Evolutionary conservation across 2,113 vertebrate species (phyloP).

Genomic region (Sclerurus mexicanus): DNA sequence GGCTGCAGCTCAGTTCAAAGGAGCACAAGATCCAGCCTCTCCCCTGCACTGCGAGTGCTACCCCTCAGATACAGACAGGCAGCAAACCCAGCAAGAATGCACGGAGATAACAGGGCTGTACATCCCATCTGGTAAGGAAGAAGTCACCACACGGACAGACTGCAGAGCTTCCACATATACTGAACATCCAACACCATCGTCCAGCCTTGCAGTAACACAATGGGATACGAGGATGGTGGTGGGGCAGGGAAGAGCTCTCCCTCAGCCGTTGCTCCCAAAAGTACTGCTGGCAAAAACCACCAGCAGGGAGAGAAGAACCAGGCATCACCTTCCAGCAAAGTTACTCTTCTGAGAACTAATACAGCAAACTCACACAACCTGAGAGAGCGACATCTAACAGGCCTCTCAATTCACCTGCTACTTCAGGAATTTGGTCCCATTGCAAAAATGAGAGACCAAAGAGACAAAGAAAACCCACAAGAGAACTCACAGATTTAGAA

Average conservation of each 20-base stretch:
- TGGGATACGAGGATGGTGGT: neutral
- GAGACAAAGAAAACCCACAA: neutral
- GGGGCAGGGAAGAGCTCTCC: neutral
- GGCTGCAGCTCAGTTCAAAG: conserved; percentile 44
- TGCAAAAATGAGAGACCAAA: neutral
- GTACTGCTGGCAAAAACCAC: neutral
- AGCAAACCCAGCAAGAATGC: neutral
- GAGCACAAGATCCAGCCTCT: neutral
- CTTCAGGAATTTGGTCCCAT: neutral
- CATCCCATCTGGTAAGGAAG: neutral
- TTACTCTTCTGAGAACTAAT: neutral
- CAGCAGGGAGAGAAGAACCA: neutral
- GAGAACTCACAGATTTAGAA: neutral
- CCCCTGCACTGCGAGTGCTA: neutral
- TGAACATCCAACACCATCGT: neutral
- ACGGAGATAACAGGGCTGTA: neutral
- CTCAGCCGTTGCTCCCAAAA: neutral
- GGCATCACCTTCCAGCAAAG: neutral
- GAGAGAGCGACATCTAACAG: neutral
- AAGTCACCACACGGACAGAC: neutral
- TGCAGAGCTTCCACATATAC: neutral
- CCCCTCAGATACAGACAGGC: neutral
- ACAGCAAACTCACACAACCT: neutral
- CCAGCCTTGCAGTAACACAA: neutral
- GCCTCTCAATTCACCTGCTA: neutral